A percentile compares a stretch with the other conserved stretches of the same genome.
phyloP scores from a whole-genome alignment of 2,888 invertebrate genomes.

The Ectemnius cavifrons region DNA sequence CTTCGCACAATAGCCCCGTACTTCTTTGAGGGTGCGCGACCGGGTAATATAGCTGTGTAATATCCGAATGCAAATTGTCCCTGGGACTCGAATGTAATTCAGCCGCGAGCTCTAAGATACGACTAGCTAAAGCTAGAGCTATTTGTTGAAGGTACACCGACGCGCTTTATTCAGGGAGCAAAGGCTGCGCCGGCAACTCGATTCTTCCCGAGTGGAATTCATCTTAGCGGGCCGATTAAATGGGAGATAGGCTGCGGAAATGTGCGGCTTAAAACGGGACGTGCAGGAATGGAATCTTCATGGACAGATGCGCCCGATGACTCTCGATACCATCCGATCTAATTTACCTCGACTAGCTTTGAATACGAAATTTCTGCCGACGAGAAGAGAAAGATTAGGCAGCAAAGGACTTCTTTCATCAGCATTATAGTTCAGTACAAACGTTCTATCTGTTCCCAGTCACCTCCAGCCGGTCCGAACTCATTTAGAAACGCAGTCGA shows the following conservation, averaged over 20 bases:
- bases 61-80: slow-evolving; percentile 1
- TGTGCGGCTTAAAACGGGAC: slow-evolving; percentile 17
- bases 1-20: no score
- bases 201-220: slow-evolving; percentile 1
- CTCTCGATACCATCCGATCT: slow-evolving; percentile 65
- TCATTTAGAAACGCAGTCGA: no score
- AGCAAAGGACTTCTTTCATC: slow-evolving; percentile 6
- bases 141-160: no score
- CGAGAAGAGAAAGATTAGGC: slow-evolving; percentile 27
- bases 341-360: slow-evolving; percentile 60
- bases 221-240: slow-evolving; percentile 18
- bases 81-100: not conserved
- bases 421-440: no score
- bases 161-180: not conserved
- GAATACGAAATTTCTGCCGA: not conserved
- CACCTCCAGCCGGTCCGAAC: no score
- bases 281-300: slow-evolving; percentile 9
- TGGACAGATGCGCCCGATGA: slow-evolving; percentile 13
- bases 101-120: no score
- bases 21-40: no score
- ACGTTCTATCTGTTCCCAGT: no score
- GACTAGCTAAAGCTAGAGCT: no score
- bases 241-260: slow-evolving; percentile 6
- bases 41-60: not conserved
- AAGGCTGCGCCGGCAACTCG: not conserved